A percentile compares a stretch with the other conserved stretches of the same genome.
These are phyloP conservation scores for Eulemur coronatus DNA, from an alignment of 2,797 vertebrate species.

Conservation along the genomic window DNA sequence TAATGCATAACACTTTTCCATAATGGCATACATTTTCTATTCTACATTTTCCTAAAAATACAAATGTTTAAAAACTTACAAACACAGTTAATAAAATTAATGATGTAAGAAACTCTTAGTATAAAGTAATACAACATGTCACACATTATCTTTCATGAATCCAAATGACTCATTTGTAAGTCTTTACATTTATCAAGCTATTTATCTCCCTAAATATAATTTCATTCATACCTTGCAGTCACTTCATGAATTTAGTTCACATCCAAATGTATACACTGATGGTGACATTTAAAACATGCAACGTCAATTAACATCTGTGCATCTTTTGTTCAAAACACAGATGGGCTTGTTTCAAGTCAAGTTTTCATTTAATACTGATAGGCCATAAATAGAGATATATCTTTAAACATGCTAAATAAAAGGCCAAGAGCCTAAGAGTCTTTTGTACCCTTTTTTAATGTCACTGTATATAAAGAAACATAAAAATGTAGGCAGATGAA, in stretches of 20 bases:
- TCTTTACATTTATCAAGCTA: constrained; percentile 66
- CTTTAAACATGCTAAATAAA: constrained; percentile 59
- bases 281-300: not conserved
- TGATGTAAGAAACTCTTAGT: not conserved
- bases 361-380: constrained; percentile 66
- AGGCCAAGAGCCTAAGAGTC: constrained; percentile 59
- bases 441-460: constrained; percentile 67
- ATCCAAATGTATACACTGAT: not conserved
- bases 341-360: constrained; percentile 73
- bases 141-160: not conserved
- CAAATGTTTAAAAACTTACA: constrained; percentile 20
- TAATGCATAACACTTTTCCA: not conserved
- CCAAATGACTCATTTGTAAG: constrained; percentile 28
- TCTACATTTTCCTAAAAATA: not conserved
- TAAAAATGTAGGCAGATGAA: constrained; percentile 67
- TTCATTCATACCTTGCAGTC: constrained; percentile 1
- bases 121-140: not conserved
- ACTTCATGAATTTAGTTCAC: not conserved
- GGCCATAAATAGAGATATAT: constrained; percentile 57
- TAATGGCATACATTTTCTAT: not conserved
- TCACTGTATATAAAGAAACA: constrained; percentile 62
- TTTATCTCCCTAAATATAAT: constrained; percentile 66
- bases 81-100: not conserved
- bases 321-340: constrained; percentile 42
- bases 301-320: not conserved